Percentiles rank a stretch among this genome's conserved stretches.
phyloP scores from a whole-genome alignment of 2,113 vertebrate species.

The Melanerpes aurifrons region DNA sequence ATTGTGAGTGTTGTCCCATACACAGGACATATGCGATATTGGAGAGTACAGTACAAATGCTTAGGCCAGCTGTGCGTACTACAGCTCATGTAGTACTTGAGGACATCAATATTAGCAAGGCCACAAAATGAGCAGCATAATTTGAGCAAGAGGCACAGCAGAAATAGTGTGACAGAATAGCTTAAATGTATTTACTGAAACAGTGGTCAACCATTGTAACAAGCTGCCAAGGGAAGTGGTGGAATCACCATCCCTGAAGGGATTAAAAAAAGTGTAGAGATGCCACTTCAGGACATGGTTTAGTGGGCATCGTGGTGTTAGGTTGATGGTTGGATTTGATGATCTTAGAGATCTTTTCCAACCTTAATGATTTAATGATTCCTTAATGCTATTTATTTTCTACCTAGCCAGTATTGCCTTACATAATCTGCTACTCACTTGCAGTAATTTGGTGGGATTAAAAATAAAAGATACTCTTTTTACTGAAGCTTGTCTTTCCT shows the following conservation, averaged over 20 bases:
- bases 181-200: neutral
- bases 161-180: neutral
- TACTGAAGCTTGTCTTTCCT: neutral
- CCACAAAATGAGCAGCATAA: neutral
- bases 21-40: neutral
- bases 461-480: neutral
- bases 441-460: neutral
- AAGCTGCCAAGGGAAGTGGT: too few species aligned
- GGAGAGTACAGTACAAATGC: neutral
- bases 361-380: too few species aligned
- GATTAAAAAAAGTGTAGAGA: too few species aligned
- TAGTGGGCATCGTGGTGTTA: too few species aligned
- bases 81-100: neutral
- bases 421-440: neutral
- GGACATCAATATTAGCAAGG: neutral
- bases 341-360: too few species aligned
- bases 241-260: too few species aligned
- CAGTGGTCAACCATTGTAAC: too few species aligned
- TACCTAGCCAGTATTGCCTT: neutral
- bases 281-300: too few species aligned
- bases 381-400: neutral
- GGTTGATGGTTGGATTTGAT: too few species aligned
- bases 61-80: neutral
- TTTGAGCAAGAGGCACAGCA: neutral
- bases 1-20: neutral